These are phyloP conservation scores for Hesperophylax magnus DNA, from an alignment of 1,140 invertebrate species.

Conservation along the genomic window DNA sequence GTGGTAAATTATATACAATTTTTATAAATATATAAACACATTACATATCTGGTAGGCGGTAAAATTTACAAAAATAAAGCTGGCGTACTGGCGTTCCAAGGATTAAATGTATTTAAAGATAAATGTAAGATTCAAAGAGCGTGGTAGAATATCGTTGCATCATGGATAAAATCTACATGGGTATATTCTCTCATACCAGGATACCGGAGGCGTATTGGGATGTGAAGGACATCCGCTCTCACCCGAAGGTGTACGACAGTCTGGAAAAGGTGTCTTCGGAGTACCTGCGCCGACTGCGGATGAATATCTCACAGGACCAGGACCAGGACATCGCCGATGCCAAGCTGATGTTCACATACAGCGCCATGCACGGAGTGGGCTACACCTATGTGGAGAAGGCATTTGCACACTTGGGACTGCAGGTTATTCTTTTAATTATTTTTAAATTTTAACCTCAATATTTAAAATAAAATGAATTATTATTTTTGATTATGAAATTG, in stretches of 20 bases:
- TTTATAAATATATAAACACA: no score
- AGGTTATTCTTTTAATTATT: slow-evolving; percentile 66
- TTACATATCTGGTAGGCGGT: no score
- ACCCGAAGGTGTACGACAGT: slow-evolving; percentile 72
- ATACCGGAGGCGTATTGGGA: slow-evolving; percentile 66
- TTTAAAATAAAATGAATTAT: no score
- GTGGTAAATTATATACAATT: no score
- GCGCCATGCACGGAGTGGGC: slow-evolving; percentile 98
- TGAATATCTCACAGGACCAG: slow-evolving; percentile 69
- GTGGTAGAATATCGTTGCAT: no score
- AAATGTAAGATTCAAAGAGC: no score
- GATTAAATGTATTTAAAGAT: no score
- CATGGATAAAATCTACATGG: no score
- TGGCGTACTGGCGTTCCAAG: no score
- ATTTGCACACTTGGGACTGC: slow-evolving; percentile 83
- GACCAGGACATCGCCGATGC: slow-evolving; percentile 74
- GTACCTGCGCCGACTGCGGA: slow-evolving; percentile 78
- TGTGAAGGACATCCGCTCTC: slow-evolving; percentile 64
- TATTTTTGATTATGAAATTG: neutral
- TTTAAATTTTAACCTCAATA: neutral
- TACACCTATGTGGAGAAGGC: slow-evolving; percentile 84
- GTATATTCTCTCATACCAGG: slow-evolving; percentile 52
- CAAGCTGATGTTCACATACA: slow-evolving; percentile 86
- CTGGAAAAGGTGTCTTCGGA: slow-evolving; percentile 73
- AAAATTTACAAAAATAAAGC: no score